Evolutionary conservation across 1,140 invertebrate genomes (phyloP), one percentile per base, ranked within the genome.

Genomic region (Hesperophylax magnus): DNA sequence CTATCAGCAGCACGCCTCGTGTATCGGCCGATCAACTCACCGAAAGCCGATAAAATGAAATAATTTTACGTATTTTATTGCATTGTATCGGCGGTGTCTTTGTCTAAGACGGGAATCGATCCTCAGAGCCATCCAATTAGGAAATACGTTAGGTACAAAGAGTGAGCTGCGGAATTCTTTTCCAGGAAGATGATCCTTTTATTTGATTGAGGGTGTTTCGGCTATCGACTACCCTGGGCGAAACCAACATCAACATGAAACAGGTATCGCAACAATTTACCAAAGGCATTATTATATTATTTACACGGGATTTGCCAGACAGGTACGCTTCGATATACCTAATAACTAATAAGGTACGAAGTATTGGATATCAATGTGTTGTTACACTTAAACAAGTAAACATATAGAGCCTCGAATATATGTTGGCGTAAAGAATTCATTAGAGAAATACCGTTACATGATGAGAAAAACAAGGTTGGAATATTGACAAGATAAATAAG

Each of bases 161-260:
- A 58, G 27, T 60, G 27, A 6, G 39, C 18, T 5, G n/a, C 17
- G 56, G 53, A 76, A 76, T 76, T 76, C 52, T 39, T 24, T 72
- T 72, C 72, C 72, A 11, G 72, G 72, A 76, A 76, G 72, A 61
- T 0, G 24, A 17, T 34, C 72, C n/a, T 76, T 60, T 58, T 58
- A 76, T 60, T 34, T 22, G 72, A 56, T 76, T 27, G 24, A 39
- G 54, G 61, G 56, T 60, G 53, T 75, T 75, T 58, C 18, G 53
- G 22, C 27, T 75, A 56, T 74, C 67, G 56, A 65, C n/a, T 54
- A 58, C 15, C 67, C n/a, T 17, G 18, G 52, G 20, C 72, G 72
- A 58, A 75, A n/a, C 27, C 54, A 75, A 56, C 67, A 20, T 52
- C n/a, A n/a, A 67, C 8, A 17, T 3, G 60, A 31, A 27, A 65